Conservation (phyloP, 2,888 invertebrate genomes). For the Drosophila austrosaltans region DNA sequence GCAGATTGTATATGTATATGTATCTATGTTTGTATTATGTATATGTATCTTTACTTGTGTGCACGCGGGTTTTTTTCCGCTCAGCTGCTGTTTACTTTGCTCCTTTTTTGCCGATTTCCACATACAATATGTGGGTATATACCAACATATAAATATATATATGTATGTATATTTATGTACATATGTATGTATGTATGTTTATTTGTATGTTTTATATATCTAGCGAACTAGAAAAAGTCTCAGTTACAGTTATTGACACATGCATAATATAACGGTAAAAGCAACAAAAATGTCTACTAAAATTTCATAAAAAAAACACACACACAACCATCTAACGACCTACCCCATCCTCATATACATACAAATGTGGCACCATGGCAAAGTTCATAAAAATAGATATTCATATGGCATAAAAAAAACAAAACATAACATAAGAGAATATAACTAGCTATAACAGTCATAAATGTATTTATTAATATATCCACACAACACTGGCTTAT, state of each 20-base stretch:
- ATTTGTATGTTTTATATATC: constrained; percentile 2
- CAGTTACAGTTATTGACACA: constrained; percentile 60
- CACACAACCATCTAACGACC: not conserved
- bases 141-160: not conserved
- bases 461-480: constrained; percentile 9
- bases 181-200: not conserved
- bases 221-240: constrained; percentile 37
- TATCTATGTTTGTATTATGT: not conserved
- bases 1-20: constrained; percentile 13
- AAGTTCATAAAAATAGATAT: constrained; percentile 9
- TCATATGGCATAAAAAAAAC: not conserved
- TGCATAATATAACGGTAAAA: constrained; percentile 16
- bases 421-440: not conserved
- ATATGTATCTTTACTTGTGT: not conserved
- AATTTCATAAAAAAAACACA: not conserved
- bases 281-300: not conserved
- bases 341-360: not conserved
- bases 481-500: constrained; percentile 23
- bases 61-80: not conserved
- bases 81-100: constrained; percentile 1
- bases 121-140: constrained; percentile 4
- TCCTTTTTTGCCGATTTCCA: constrained; percentile 5
- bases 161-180: not conserved
- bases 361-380: not conserved
- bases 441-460: constrained; percentile 8